phyloP scores from a whole-genome alignment of 23 tunicate species.

The Oikopleura vanhoeffeni region DNA sequence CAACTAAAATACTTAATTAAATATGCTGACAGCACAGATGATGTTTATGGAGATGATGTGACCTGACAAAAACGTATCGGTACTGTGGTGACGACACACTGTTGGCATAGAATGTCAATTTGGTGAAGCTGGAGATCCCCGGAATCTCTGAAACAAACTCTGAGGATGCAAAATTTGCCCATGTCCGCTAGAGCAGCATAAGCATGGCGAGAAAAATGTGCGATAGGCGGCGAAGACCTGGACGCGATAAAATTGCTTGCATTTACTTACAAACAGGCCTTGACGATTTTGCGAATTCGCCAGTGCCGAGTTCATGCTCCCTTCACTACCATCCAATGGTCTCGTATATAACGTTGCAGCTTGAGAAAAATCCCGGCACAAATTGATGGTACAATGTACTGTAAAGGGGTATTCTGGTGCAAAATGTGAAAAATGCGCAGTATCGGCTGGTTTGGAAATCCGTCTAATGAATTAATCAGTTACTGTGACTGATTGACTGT shows the following conservation, averaged over 20 bases:
- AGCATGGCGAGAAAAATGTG: not conserved
- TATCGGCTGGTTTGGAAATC: constrained; percentile 7
- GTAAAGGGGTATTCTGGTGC: not conserved
- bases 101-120: not conserved
- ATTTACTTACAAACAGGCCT: no score
- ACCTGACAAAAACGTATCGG: not conserved
- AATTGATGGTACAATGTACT: not conserved
- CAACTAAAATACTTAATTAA: not conserved
- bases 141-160: not conserved
- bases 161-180: constrained; percentile 9
- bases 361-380: not conserved
- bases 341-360: not conserved
- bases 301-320: no score
- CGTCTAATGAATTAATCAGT: not conserved
- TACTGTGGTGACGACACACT: not conserved
- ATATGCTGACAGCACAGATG: not conserved
- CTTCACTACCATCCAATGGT: no score
- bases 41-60: no score
- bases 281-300: not conserved
- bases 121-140: not conserved
- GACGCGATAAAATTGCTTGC: not conserved
- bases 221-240: not conserved
- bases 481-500: not conserved
- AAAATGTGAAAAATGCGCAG: not conserved
- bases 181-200: not conserved